phyloP scores from a whole-genome alignment of 2,888 invertebrate genomes.

The Volucella zonaria region DNA sequence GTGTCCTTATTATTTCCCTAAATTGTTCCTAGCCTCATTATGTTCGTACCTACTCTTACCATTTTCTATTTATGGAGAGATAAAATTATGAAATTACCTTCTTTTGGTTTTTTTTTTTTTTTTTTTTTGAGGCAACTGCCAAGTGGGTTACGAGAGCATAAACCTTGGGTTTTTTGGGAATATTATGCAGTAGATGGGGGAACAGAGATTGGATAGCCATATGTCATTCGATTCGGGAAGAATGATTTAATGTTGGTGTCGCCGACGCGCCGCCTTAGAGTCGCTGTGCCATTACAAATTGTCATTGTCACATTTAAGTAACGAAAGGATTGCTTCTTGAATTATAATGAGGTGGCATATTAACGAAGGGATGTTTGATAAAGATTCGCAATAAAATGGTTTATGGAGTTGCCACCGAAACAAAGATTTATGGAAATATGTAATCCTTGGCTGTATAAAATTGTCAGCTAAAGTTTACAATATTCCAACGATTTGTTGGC shows the following conservation, averaged over 20 bases:
- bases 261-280: not conserved
- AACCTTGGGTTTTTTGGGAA: constrained; percentile 33
- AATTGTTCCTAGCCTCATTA: not conserved
- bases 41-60: not conserved
- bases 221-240: constrained; percentile 35
- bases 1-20: not conserved
- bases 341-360: not conserved
- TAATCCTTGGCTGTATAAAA: not conserved
- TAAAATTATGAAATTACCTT: constrained; percentile 57
- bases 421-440: not conserved
- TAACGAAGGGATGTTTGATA: not conserved
- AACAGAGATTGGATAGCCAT: constrained; percentile 22
- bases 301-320: constrained; percentile 20
- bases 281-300: constrained; percentile 5
- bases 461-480: not conserved
- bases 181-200: constrained; percentile 16
- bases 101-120: constrained; percentile 25
- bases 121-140: constrained; percentile 16
- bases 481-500: too few relatives aligned
- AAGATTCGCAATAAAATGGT: not conserved
- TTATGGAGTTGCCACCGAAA: not conserved
- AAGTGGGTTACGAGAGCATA: constrained; percentile 38
- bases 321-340: constrained; percentile 16
- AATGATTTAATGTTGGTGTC: constrained; percentile 15
- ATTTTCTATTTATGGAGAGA: constrained; percentile 2